Percentiles rank a stretch among this genome's conserved stretches.
Conservation (phyloP, 2,113 vertebrate genomes). For the Oxygymnocypris stewartii region DNA sequence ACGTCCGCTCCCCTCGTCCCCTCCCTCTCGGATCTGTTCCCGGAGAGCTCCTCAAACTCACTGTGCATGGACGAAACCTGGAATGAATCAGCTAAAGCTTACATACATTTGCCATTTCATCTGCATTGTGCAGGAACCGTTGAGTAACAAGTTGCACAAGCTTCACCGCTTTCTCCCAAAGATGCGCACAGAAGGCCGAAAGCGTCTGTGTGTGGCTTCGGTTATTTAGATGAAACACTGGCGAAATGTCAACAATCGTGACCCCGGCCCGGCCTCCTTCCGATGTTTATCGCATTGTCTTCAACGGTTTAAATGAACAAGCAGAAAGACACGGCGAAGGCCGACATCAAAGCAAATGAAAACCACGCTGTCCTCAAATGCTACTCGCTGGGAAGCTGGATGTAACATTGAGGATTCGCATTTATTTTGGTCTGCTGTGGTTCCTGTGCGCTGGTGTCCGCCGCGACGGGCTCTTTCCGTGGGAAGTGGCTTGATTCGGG, state of each 20-base stretch:
- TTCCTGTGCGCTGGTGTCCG: constrained; percentile 40
- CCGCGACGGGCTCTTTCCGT: constrained; percentile 20
- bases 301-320: constrained; percentile 33
- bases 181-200: constrained; percentile 15
- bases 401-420: constrained; percentile 13
- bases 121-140: constrained; percentile 14
- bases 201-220: neutral
- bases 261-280: neutral
- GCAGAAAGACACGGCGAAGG: neutral
- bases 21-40: constrained; percentile 16
- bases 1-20: constrained; percentile 43
- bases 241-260: neutral
- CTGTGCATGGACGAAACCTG: constrained; percentile 27
- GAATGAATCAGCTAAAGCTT: constrained; percentile 34
- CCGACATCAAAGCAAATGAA: constrained; percentile 47
- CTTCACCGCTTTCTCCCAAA: constrained; percentile 29
- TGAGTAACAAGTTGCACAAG: constrained; percentile 42
- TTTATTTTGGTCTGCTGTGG: constrained; percentile 42
- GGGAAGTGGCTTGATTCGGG: constrained; percentile 31
- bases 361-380: constrained; percentile 44
- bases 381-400: constrained; percentile 15
- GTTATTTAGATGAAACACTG: neutral
- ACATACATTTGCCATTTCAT: constrained; percentile 39
- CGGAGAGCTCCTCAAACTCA: constrained; percentile 29
- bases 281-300: constrained; percentile 31